phyloP scores from a whole-genome alignment of 1,140 invertebrate genomes.

The Orius insidiosus region DNA sequence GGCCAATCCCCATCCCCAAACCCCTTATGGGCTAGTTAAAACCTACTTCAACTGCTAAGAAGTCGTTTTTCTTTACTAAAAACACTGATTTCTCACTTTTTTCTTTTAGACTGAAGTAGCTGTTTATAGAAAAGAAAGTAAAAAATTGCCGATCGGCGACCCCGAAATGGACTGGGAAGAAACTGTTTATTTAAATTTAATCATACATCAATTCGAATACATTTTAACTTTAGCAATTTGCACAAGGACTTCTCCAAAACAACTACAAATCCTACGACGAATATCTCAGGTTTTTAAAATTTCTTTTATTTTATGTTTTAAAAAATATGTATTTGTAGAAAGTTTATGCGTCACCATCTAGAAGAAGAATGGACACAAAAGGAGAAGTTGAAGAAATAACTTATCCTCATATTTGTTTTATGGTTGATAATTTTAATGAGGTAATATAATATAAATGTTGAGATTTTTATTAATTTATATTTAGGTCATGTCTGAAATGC shows the following conservation, averaged over 20 bases:
- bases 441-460: constrained; percentile 29
- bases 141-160: constrained; percentile 87
- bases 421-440: constrained; percentile 98
- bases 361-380: constrained; percentile 92
- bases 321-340: constrained; percentile 27
- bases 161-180: constrained; percentile 97
- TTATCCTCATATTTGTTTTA: constrained; percentile 97
- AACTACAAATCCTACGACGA: constrained; percentile 83
- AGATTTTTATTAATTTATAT: neutral
- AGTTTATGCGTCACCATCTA: constrained; percentile 93
- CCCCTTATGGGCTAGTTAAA: neutral
- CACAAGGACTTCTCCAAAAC: constrained; percentile 88
- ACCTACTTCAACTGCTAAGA: neutral
- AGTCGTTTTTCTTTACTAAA: too few species aligned
- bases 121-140: constrained; percentile 90
- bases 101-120: constrained; percentile 70
- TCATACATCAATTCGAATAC: constrained; percentile 97
- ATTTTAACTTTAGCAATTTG: constrained; percentile 92
- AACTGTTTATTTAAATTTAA: constrained; percentile 95
- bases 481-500: constrained; percentile 82
- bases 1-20: neutral
- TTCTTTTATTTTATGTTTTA: neutral
- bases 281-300: constrained; percentile 56
- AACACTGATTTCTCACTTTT: constrained; percentile 2
- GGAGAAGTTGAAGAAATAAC: constrained; percentile 96